Percentiles rank a stretch among this genome's conserved stretches.
phyloP scores from a whole-genome alignment of 1,140 invertebrate genomes.

The Eulimnadia texana region DNA sequence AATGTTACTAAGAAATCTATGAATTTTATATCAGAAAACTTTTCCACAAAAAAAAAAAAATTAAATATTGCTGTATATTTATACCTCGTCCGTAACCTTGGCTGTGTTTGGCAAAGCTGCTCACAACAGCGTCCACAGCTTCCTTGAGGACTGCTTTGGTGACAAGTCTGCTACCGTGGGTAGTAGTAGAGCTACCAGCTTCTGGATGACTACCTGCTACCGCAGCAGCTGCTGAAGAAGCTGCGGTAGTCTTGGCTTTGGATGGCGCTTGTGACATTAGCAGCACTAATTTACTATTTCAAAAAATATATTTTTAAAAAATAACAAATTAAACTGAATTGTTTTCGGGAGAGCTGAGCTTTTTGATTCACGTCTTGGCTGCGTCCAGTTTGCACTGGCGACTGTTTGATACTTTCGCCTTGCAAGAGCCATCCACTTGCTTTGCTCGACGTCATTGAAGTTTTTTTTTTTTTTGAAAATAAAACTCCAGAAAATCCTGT shows the following conservation, averaged over 20 bases:
- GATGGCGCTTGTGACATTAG: not conserved
- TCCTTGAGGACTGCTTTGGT: slow-evolving; percentile 56
- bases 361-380: too few relatives aligned
- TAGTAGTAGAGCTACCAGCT: slow-evolving; percentile 31
- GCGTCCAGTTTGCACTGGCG: too few relatives aligned
- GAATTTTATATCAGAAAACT: not conserved
- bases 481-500: too few relatives aligned
- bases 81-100: slow-evolving; percentile 59
- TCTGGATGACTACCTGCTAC: slow-evolving; percentile 10
- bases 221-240: not conserved
- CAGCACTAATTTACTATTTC: not conserved
- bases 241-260: not conserved
- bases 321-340: not conserved
- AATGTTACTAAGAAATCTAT: not conserved
- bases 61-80: not conserved
- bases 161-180: too few relatives aligned
- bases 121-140: slow-evolving; percentile 59
- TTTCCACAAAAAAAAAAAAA: not conserved
- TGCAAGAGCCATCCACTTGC: not conserved
- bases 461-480: not conserved
- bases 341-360: not conserved
- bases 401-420: too few relatives aligned
- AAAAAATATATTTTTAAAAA: not conserved
- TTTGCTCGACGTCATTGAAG: not conserved
- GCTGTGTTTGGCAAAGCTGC: slow-evolving; percentile 61